A percentile compares a stretch with the other conserved stretches of the same genome.
phyloP scores from a whole-genome alignment of 2,888 invertebrate species.

The Mamestra brassicae region DNA sequence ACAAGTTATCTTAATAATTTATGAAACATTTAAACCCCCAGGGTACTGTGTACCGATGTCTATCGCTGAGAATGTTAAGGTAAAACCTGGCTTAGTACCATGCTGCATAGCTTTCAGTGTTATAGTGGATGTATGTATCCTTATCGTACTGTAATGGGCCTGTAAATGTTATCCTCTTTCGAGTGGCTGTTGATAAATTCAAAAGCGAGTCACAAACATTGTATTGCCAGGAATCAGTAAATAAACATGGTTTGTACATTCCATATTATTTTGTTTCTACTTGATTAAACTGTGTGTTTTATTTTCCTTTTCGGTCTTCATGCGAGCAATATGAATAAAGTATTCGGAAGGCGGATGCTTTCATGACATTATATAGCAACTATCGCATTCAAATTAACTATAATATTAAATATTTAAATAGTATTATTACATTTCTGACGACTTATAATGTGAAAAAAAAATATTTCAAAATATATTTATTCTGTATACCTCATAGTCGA shows the following conservation, averaged over 20 bases:
- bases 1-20: conserved; percentile 88
- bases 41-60: conserved; percentile 87
- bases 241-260: conserved; percentile 95
- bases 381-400: conserved; percentile 80
- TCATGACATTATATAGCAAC: conserved; percentile 81
- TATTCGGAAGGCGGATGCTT: conserved; percentile 80
- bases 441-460: conserved; percentile 81
- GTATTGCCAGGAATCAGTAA: conserved; percentile 92
- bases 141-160: conserved; percentile 77
- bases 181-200: conserved; percentile 78
- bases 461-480: conserved; percentile 88
- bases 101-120: conserved; percentile 87
- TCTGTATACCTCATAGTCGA: conserved; percentile 90
- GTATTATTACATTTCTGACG: conserved; percentile 82
- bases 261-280: conserved; percentile 94
- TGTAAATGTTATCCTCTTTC: conserved; percentile 75
- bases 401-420: conserved; percentile 74
- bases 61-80: conserved; percentile 81
- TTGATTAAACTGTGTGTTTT: conserved; percentile 89
- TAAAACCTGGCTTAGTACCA: conserved; percentile 85
- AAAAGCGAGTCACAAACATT: conserved; percentile 87
- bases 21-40: conserved; percentile 85
- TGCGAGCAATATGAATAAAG: conserved; percentile 77
- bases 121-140: conserved; percentile 84
- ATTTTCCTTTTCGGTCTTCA: conserved; percentile 86